Percentiles rank a stretch among this genome's conserved stretches.
These are phyloP conservation scores for Drosophila cardini DNA, from an alignment of 1,140 invertebrate species.

Conservation along the genomic window DNA sequence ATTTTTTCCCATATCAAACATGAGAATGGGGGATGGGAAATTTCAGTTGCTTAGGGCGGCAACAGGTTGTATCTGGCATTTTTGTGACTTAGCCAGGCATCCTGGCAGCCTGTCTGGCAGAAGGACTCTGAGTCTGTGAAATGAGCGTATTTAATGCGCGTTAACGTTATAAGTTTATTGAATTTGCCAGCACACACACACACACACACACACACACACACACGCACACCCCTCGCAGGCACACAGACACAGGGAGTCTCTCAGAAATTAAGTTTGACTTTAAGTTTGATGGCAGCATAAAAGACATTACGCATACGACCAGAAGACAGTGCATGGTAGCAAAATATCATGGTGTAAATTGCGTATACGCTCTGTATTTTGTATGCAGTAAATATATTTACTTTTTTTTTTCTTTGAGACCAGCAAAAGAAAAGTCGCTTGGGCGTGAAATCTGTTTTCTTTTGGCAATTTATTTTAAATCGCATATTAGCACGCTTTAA, in stretches of 20 bases:
- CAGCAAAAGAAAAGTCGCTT: constrained; percentile 18
- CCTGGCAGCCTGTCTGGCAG: not conserved
- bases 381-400: constrained; percentile 13
- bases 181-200: constrained; percentile 50
- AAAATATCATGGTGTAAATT: constrained; percentile 37
- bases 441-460: constrained; percentile 53
- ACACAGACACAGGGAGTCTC: constrained; percentile 3
- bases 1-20: not conserved
- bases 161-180: constrained; percentile 77
- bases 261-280: constrained; percentile 74
- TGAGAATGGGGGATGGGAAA: not conserved
- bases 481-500: constrained; percentile 58
- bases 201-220: constrained; percentile 6
- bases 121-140: constrained; percentile 18
- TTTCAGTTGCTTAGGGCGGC: constrained; percentile 20
- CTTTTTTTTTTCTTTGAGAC: not conserved
- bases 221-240: no score
- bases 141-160: constrained; percentile 67
- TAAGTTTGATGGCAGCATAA: constrained; percentile 63
- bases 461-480: constrained; percentile 56
- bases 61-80: constrained; percentile 47
- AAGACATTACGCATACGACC: constrained; percentile 73
- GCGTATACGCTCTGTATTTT: constrained; percentile 36
- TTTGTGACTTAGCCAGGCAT: constrained; percentile 8
- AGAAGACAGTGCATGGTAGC: constrained; percentile 14